Evolutionary conservation across 2,888 invertebrate genomes (phyloP), one percentile per base, ranked within the genome.

Genomic region (Troides oblongomaculatus): DNA sequence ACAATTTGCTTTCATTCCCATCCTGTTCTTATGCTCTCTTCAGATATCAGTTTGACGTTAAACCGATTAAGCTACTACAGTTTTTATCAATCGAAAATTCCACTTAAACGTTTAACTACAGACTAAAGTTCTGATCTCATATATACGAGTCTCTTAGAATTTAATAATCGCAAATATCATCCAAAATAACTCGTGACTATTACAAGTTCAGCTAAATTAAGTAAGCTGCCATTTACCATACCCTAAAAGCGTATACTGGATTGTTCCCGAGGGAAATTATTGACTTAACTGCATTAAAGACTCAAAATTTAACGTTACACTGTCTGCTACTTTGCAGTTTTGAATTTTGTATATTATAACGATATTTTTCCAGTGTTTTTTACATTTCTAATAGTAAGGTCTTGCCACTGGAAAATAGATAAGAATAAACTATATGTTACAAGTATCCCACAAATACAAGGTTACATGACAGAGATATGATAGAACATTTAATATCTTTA

Each of bases 241-340:
- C 90, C 92, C 89, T 92, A 90, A 89, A 91, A 92, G 89, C 84
- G 85, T 84, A 81, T 89, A 82, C 87, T 77, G 84, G 81, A 92
- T 91, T 85, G 89, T 85, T 83, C 92, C 87, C 90, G 50, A 56
- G 92, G 92, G 92, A 92, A 92, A 92, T 92, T 92, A 92, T 90
- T 90, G 90, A 90, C 92, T 92, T 91, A 90, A 82, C 92, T 92
- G 92, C 92, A 92, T 91, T 89, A 90, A 84, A 86, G 87, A 87
- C 86, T 89, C 89, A 91, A 91, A 92, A 90, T 92, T 91, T 92
- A 91, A 92, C 90, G 90, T 84, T 83, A 1, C 77, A 81, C 81
- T 80, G 76, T 90, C 90, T 84, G 83, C 76, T 81, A 74, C 79
- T 81, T 79, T 82, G 81, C 82, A 83, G 83, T 82, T 43, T 39